phyloP scores from a whole-genome alignment of 2,888 invertebrate genomes.

The Ophion slaviceki region DNA sequence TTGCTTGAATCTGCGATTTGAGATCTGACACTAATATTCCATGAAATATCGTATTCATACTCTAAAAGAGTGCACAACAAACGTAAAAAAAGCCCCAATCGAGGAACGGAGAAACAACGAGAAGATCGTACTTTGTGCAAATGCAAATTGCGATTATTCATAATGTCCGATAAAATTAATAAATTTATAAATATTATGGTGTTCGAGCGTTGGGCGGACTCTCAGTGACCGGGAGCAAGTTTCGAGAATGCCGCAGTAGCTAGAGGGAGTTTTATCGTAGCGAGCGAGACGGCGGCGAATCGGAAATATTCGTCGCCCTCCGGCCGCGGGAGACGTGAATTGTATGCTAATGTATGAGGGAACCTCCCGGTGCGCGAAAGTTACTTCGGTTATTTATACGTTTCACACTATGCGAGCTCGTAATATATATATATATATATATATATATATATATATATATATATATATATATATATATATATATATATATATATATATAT shows the following conservation, averaged over 20 bases:
- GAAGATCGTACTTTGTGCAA: not conserved
- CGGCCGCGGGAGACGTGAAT: slow-evolving; percentile 61
- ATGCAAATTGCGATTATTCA: not conserved
- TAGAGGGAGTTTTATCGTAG: slow-evolving; percentile 14
- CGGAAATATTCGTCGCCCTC: slow-evolving; percentile 67
- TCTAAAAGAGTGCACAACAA: no score
- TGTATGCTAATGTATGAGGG: slow-evolving; percentile 69
- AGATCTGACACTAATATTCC: no score
- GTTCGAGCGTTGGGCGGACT: not conserved
- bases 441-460: slow-evolving; percentile 23
- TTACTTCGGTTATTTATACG: slow-evolving; percentile 68
- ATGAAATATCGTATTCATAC: not conserved
- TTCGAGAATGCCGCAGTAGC: not conserved
- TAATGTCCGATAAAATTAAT: slow-evolving; percentile 15
- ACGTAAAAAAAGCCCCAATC: not conserved
- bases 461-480: slow-evolving; percentile 23
- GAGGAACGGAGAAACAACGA: not conserved
- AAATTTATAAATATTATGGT: slow-evolving; percentile 26
- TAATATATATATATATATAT: slow-evolving; percentile 37
- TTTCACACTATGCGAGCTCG: slow-evolving; percentile 58
- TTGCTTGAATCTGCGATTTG: no score
- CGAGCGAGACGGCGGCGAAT: slow-evolving; percentile 46
- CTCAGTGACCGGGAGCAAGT: not conserved
- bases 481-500: slow-evolving; percentile 32
- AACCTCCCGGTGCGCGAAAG: slow-evolving; percentile 62